These are phyloP conservation scores for Cryptocephalus moraei DNA, from an alignment of 2,888 invertebrate species.

Conservation along the genomic window DNA sequence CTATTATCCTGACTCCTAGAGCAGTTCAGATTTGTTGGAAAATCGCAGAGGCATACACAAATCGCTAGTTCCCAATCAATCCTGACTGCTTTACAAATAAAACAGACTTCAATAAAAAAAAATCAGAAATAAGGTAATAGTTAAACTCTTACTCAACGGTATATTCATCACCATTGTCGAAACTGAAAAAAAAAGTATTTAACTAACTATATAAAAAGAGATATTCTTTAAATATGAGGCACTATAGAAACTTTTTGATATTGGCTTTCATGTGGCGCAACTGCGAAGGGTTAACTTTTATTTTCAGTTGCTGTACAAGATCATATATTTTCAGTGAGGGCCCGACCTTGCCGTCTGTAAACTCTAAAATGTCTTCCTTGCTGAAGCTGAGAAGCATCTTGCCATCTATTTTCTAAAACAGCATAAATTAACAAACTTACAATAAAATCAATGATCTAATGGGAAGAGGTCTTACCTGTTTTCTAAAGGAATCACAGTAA, in stretches of 20 bases:
- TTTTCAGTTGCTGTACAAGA: slow-evolving; percentile 83
- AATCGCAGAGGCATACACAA: too few relatives aligned
- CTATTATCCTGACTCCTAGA: too few relatives aligned
- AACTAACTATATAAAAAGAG: too few relatives aligned
- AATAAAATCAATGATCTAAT: neutral
- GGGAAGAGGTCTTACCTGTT: slow-evolving; percentile 31
- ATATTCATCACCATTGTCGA: too few relatives aligned
- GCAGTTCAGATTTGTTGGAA: too few relatives aligned
- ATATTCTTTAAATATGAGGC: slow-evolving; percentile 20
- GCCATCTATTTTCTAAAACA: slow-evolving; percentile 66
- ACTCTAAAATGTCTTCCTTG: slow-evolving; percentile 82
- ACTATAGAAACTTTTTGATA: slow-evolving; percentile 57
- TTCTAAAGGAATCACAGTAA: slow-evolving; percentile 56
- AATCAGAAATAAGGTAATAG: neutral
- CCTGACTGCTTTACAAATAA: slow-evolving; percentile 11
- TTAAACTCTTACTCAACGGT: too few relatives aligned
- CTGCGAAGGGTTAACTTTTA: slow-evolving; percentile 68
- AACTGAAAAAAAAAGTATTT: too few relatives aligned
- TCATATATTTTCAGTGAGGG: slow-evolving; percentile 90
- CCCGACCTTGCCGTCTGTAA: slow-evolving; percentile 89
- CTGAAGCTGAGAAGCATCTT: slow-evolving; percentile 67
- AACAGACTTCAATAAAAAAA: slow-evolving; percentile 13
- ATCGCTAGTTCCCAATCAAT: too few relatives aligned
- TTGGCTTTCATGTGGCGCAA: slow-evolving; percentile 53
- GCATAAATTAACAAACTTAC: slow-evolving; percentile 5